A percentile compares a stretch with the other conserved stretches of the same genome.
Conservation (phyloP, 1,140 invertebrate species). For the Ceratoteleas bidentatus region DNA sequence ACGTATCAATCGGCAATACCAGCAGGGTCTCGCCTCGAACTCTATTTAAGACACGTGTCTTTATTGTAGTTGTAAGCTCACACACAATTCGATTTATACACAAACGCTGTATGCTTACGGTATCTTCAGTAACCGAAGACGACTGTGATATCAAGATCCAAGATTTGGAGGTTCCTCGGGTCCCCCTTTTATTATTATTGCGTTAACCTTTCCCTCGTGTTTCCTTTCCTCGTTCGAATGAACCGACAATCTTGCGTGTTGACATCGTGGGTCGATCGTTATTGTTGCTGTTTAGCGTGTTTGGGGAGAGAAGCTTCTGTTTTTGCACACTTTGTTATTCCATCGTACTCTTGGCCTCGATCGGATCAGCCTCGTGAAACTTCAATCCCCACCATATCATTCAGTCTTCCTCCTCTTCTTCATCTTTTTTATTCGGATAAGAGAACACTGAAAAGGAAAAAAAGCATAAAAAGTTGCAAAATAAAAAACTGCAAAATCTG, state of each 20-base stretch:
- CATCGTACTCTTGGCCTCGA: constrained; percentile 64
- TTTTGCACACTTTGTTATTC: constrained; percentile 23
- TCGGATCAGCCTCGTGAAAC: constrained; percentile 62
- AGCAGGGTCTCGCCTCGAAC: constrained; percentile 7
- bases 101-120: constrained; percentile 16
- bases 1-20: not conserved
- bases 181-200: constrained; percentile 13
- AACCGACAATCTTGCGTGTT: constrained; percentile 21
- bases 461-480: constrained; percentile 43
- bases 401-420: constrained; percentile 9
- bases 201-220: not conserved
- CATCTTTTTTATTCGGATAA: constrained; percentile 61
- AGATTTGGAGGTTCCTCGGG: constrained; percentile 17
- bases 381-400: constrained; percentile 66
- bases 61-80: constrained; percentile 48
- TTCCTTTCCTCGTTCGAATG: not conserved
- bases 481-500: constrained; percentile 66
- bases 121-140: constrained; percentile 32
- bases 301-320: constrained; percentile 60
- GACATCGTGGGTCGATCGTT: constrained; percentile 7
- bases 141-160: constrained; percentile 17
- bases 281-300: constrained; percentile 38
- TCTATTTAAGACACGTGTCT: constrained; percentile 45
- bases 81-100: constrained; percentile 8
- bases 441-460: constrained; percentile 52